Evolutionary conservation across 1,140 invertebrate genomes (phyloP).

Genomic region (Magallana gigas): DNA sequence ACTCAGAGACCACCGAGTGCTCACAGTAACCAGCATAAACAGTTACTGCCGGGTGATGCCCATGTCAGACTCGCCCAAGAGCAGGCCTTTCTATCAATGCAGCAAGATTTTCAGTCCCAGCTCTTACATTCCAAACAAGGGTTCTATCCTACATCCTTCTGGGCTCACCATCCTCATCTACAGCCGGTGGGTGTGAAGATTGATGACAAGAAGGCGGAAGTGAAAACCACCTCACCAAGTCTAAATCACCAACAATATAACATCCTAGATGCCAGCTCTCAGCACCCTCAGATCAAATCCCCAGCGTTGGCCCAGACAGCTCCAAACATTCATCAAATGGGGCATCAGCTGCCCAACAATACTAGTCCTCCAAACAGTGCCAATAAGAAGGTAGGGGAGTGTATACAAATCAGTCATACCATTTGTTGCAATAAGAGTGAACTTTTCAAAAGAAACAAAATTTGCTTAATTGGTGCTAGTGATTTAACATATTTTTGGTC

Average conservation of each 20-base stretch:
- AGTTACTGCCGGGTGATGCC: conserved; percentile 27
- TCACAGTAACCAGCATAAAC: conserved; percentile 56
- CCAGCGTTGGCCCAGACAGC: conserved; percentile 67
- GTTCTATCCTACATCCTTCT: conserved; percentile 39
- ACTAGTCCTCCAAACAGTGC: background rate
- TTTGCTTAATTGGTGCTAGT: too few species aligned
- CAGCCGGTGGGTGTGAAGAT: conserved; percentile 30
- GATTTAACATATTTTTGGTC: too few species aligned
- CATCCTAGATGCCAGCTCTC: conserved; percentile 57
- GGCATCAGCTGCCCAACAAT: conserved; percentile 5
- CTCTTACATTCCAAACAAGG: background rate
- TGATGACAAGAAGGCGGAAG: conserved; percentile 51
- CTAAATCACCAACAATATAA: conserved; percentile 40
- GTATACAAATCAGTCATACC: too few species aligned
- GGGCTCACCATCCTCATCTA: conserved; percentile 42
- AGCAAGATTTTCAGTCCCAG: conserved; percentile 18
- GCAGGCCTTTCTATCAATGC: conserved; percentile 19
- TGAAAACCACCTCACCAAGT: conserved; percentile 38
- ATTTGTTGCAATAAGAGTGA: too few species aligned
- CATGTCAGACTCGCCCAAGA: conserved; percentile 41
- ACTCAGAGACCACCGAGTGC: conserved; percentile 67
- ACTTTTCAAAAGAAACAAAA: too few species aligned
- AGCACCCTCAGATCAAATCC: conserved; percentile 64
- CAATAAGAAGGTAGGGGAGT: conserved; percentile 17
- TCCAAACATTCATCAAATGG: conserved; percentile 59